Evolutionary conservation across 1,140 invertebrate genomes (phyloP), one percentile per base, ranked within the genome.

Genomic region (Metopolophium dirhodum): DNA sequence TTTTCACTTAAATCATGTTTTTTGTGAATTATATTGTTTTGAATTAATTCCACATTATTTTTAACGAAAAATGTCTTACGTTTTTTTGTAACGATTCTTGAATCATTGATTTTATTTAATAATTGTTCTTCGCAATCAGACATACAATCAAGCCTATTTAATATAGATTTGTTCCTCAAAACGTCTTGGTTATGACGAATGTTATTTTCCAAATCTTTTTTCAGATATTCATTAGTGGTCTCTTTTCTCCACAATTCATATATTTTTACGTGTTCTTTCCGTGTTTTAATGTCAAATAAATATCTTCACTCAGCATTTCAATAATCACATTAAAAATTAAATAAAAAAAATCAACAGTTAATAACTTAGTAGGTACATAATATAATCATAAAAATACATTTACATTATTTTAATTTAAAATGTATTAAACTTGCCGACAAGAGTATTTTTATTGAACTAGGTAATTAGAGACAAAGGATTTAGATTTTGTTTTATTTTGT

Each of bases 201-300:
- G 2, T 37, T 49, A 23, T 7, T 26, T 37, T 83, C n/a, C 18
- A 91, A 35, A 26, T 51, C 83, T 23, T 45, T 47, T n/a, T 37
- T 7, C 22, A 83, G 47, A 35, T 82, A 49, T 35, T 7, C 11
- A 51, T 83, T 82, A 14, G 1, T 91, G 8, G 77, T 83, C 7
- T 91, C 90, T 51, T 83, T 91, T 47, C 90, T 77, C 90, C 90
- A 91, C 6, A 2, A 23, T 35, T 91, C 68, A 83, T 91, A 91
- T 23, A 91, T 11, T 91, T 91, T 83, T 26, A 20, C 30, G 14
- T 82, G 54, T 35, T 51, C 26, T 91, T 91, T 91, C 20, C 90
- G 45, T 1, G 18, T 7, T 83, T 91, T 91, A 35, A 91, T 47
- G 18, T 91, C n/a, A 35, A n/a, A 82, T 18, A 91, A 35, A 37